Base-by-base conservation (phyloP, 2,113 vertebrate species). In the Ivindomyrus marchei region DNA sequence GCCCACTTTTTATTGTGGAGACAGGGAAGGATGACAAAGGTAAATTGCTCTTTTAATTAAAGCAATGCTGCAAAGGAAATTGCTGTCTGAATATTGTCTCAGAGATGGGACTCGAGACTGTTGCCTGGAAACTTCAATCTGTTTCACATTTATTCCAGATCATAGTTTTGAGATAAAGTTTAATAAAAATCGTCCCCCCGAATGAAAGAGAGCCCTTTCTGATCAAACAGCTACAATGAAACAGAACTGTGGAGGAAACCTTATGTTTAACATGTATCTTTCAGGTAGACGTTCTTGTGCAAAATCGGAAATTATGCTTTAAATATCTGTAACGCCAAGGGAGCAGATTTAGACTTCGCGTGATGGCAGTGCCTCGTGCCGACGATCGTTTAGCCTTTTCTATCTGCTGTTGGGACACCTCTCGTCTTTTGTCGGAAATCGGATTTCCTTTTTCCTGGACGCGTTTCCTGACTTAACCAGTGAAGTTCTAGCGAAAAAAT, bases 401-500 rank as follows among this genome's bases (percentile, higher is more conserved):
- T 92, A 91, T 94, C 93, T 93, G 11, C 36, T 27, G 27, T 10
- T 84, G 94, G 91, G 93, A 94, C 93, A 90, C 94, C 93, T 95
- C 94, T 95, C 95, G 94, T 95, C 95, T 95, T 95, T 94, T 94
- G 96, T 97, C 96, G 95, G 97, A 98, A 97, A 97, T 97, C 98
- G 98, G 98, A 99, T 98, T 98, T 99, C 98, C 98, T 98, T 97
- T 98, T 99, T 99, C 98, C 98, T 99, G 98, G 96, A 99, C 98
- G 97, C 98, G 97, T 97, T 99, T 99, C 98, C 98, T 99, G 98
- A 96, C 95, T 97, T 94, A 94, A 89, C 92, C 91, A 90, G 91
- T 89, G 91, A 94, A 93, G 91, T 92, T 87, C 84, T 50, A 84
- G 58, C 36, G 42, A 85, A 85, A 88, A 90, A 90, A 90, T 90